Percentiles rank a stretch among this genome's conserved stretches.
Conservation (phyloP, 1,140 invertebrate genomes). For the Calephelis virginiensis region DNA sequence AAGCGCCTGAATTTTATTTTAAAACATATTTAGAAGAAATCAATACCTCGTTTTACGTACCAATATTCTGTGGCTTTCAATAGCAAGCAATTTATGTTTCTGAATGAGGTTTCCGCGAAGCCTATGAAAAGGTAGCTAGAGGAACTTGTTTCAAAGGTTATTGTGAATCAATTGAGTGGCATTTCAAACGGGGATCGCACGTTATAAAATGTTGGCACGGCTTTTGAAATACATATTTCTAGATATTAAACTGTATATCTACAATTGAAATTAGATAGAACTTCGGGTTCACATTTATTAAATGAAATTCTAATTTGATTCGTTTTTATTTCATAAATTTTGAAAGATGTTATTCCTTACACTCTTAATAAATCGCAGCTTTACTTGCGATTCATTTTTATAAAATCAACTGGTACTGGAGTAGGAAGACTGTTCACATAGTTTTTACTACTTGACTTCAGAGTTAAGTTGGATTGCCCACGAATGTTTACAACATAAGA, state of each 20-base stretch:
- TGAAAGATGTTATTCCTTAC: too few species aligned
- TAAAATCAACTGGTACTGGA: too few species aligned
- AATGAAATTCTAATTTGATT: too few species aligned
- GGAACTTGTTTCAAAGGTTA: conserved; percentile 25
- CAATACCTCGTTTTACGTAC: conserved; percentile 8
- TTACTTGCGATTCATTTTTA: too few species aligned
- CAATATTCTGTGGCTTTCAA: conserved; percentile 2
- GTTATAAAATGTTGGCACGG: conserved; percentile 15
- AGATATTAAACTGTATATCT: conserved; percentile 1
- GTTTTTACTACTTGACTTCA: too few species aligned
- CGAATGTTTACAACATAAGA: too few species aligned
- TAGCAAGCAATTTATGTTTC: conserved; percentile 27
- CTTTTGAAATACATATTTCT: conserved; percentile 9
- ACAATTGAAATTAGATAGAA: background rate
- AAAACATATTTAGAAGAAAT: conserved; percentile 5
- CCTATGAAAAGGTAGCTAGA: conserved; percentile 25
- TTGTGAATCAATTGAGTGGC: conserved; percentile 26
- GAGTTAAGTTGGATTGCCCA: too few species aligned
- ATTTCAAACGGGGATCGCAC: conserved; percentile 25
- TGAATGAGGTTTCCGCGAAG: conserved; percentile 22
- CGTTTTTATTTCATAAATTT: too few species aligned
- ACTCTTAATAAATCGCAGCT: too few species aligned
- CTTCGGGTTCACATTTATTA: too few species aligned
- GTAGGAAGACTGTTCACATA: too few species aligned
- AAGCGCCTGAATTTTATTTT: background rate